Evolutionary conservation across 2,113 vertebrate genomes (phyloP).

Genomic region (human): DNA sequence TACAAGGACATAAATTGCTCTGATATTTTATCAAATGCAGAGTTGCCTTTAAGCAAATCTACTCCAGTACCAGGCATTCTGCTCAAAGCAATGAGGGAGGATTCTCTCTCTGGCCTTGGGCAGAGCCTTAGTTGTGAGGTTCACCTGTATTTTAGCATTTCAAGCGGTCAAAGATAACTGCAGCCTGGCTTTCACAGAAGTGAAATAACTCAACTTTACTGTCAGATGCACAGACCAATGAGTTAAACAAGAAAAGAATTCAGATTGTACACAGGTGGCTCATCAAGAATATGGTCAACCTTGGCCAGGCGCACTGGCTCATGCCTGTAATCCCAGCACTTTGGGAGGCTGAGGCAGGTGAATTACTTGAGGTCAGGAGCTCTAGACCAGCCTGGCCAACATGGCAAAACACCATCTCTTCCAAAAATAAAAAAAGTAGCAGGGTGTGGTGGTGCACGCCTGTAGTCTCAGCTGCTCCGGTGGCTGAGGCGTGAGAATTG

Average conservation of each 20-base stretch:
- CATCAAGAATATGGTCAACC: not conserved
- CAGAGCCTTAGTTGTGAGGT: constrained; percentile 55
- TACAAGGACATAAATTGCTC: constrained; percentile 69
- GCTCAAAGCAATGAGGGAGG: constrained; percentile 55
- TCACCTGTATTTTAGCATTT: constrained; percentile 52
- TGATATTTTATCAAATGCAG: constrained; percentile 77
- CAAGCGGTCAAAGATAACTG: constrained; percentile 17
- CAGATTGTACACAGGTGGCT: not conserved
- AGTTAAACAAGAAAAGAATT: not conserved
- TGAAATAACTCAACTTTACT: not conserved
- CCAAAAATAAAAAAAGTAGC: too few species aligned
- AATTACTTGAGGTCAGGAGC: too few species aligned
- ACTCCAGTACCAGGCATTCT: constrained; percentile 9
- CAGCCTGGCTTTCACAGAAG: not conserved
- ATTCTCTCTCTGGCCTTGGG: constrained; percentile 67
- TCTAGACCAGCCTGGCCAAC: too few species aligned
- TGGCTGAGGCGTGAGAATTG: too few species aligned
- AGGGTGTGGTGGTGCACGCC: too few species aligned
- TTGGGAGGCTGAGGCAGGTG: too few species aligned
- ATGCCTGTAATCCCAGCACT: too few species aligned
- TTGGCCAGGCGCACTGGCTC: too few species aligned
- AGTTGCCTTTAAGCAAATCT: constrained; percentile 75
- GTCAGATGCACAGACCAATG: not conserved
- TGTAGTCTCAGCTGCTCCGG: too few species aligned
- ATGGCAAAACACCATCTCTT: too few species aligned